phyloP scores from a whole-genome alignment of 2,888 invertebrate genomes.

The Tiphia femorata region DNA sequence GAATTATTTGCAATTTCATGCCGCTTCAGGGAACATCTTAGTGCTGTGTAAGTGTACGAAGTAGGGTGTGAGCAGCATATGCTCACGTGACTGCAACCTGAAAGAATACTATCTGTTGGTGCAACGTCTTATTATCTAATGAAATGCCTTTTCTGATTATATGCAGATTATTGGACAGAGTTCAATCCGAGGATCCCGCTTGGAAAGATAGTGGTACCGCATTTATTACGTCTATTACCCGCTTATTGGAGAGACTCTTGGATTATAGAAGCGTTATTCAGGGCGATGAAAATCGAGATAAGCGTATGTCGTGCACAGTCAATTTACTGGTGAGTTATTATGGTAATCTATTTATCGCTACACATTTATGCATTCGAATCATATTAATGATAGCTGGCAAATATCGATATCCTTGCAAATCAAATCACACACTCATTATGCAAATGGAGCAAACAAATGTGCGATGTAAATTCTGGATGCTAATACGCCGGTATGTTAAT shows the following conservation, averaged over 20 bases:
- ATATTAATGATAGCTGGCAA: no score
- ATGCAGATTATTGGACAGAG: conserved; percentile 83
- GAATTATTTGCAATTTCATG: conserved; percentile 48
- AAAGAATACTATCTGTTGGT: no score
- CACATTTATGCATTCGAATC: no score
- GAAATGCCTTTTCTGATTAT: no score
- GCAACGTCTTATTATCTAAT: no score
- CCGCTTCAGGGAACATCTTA: conserved; percentile 86
- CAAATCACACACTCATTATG: no score
- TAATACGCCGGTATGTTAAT: no score
- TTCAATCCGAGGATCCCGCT: conserved; percentile 85
- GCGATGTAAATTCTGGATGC: no score
- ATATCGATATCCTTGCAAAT: no score
- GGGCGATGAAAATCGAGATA: conserved; percentile 94
- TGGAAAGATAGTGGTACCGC: conserved; percentile 94
- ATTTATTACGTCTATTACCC: conserved; percentile 92
- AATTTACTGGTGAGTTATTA: conserved; percentile 81
- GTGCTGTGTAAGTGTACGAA: conserved; percentile 86
- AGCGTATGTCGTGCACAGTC: conserved; percentile 96
- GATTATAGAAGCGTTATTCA: conserved; percentile 97
- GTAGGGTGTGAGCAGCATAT: background rate
- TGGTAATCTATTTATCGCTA: no score
- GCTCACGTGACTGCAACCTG: background rate
- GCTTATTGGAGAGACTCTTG: conserved; percentile 86
- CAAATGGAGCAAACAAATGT: no score